These are phyloP conservation scores for Lucilia cuprina DNA, from an alignment of 1,140 invertebrate genomes.

Conservation along the genomic window DNA sequence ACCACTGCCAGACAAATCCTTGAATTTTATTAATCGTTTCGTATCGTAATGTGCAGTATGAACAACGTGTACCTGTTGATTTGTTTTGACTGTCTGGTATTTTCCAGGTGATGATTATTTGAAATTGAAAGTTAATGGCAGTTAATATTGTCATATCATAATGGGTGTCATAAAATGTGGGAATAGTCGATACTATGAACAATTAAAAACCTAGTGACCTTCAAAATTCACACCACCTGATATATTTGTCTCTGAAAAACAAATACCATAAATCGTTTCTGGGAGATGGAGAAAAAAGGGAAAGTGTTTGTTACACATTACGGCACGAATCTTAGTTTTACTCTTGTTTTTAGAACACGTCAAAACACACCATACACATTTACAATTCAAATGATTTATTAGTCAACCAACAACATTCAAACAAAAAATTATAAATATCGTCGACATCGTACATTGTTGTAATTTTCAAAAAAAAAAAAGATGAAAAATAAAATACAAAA, in stretches of 20 bases:
- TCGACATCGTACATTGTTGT: background rate
- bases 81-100: slow-evolving; percentile 10
- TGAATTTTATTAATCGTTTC: slow-evolving; percentile 4
- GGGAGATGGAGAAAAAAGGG: background rate
- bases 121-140: slow-evolving; percentile 31
- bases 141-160: slow-evolving; percentile 16
- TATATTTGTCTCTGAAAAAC: background rate
- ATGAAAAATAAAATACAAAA: background rate
- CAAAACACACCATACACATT: background rate
- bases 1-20: background rate
- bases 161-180: slow-evolving; percentile 26
- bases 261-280: background rate
- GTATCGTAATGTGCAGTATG: background rate
- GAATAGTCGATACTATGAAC: background rate
- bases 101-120: slow-evolving; percentile 22
- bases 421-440: background rate
- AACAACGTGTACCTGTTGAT: slow-evolving; percentile 5
- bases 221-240: slow-evolving; percentile 11
- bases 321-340: background rate
- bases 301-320: background rate
- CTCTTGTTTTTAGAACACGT: background rate
- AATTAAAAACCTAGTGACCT: slow-evolving; percentile 6
- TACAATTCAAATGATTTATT: background rate
- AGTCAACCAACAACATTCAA: background rate
- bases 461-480: background rate